Evolutionary conservation across 2,888 invertebrate genomes (phyloP).

Genomic region (Quadroppia sp.): DNA sequence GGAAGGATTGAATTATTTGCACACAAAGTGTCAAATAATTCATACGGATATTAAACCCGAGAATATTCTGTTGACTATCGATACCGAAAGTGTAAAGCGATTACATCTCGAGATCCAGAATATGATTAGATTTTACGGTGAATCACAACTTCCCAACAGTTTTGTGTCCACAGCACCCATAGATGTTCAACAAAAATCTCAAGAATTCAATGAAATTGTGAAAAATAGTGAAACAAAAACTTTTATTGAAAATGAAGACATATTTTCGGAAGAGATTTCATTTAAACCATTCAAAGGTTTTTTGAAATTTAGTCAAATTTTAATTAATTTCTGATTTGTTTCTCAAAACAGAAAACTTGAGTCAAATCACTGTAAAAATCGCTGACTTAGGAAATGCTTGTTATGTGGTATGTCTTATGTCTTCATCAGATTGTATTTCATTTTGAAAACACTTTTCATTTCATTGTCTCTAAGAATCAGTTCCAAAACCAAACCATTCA

Average conservation of each 20-base stretch:
- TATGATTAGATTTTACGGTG: slow-evolving; percentile 73
- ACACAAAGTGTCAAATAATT: slow-evolving; percentile 92
- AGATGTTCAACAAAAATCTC: slow-evolving; percentile 63
- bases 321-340: background rate
- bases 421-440: background rate
- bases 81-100: slow-evolving; percentile 56
- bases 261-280: slow-evolving; percentile 68
- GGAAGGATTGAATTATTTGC: slow-evolving; percentile 92
- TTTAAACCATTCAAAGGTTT: slow-evolving; percentile 59
- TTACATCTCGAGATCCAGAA: slow-evolving; percentile 92
- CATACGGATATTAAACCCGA: slow-evolving; percentile 59
- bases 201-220: slow-evolving; percentile 91
- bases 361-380: slow-evolving; percentile 77
- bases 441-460: slow-evolving; percentile 36
- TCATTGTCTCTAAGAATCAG: slow-evolving; percentile 56
- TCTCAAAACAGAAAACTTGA: background rate
- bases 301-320: background rate
- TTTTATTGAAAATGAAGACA: background rate
- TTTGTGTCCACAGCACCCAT: slow-evolving; percentile 82
- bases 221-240: slow-evolving; percentile 56
- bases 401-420: slow-evolving; percentile 64
- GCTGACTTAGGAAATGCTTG: slow-evolving; percentile 90
- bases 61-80: slow-evolving; percentile 57
- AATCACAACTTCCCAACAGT: slow-evolving; percentile 83
- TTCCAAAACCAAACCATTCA: slow-evolving; percentile 99